Base-by-base conservation (phyloP, 2,888 invertebrate genomes). In the Agrotis exclamationis region DNA sequence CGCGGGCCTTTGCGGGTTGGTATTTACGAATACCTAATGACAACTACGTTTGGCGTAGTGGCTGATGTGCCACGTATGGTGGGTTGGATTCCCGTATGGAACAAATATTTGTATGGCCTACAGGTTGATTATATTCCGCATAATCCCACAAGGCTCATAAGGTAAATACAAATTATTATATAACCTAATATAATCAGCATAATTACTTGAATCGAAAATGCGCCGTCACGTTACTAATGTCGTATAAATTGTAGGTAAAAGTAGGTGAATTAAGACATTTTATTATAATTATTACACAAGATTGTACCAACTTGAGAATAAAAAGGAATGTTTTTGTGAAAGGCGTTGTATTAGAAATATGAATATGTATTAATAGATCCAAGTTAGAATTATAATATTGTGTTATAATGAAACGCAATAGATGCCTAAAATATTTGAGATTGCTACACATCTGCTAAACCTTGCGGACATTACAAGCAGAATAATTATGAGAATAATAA, bases 291-390 rank as follows among this genome's bases (percentile, higher is more conserved):
- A 59, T 78, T 74, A 78, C 63, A 69, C 45, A 78, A 77, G 2
- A 78, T 13, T n/a, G 18, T 39, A 68, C 14, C 20, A 14, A 53
- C 47, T 60, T 39, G n/a, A 69, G 33, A 69, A 18, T 11, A 44
- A 22, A 72, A 57, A 66, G 66, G 51, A n/a, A 0, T 51, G n/a
- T 53, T 56, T 20, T 18, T 66, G 79, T 79, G 79, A 79, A 78
- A 79, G 78, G 68, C 48, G 2, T 13, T 16, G 13, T 62, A 22
- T 9, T 6, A 0, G 47, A 62, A 53, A 39, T 20, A 69, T 57
- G 50, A 63, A 63, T 58, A 54, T 65, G 48, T 16, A 73, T 33
- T 22, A 51, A 0, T 24, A 24, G 51, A 63, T 58, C 58, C 58
- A 78, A 74, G 79, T 78, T 60, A 51, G 16, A 47, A 22, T 53